phyloP scores from a whole-genome alignment of 2,113 vertebrate species.

The Coryphaenoides rupestris region DNA sequence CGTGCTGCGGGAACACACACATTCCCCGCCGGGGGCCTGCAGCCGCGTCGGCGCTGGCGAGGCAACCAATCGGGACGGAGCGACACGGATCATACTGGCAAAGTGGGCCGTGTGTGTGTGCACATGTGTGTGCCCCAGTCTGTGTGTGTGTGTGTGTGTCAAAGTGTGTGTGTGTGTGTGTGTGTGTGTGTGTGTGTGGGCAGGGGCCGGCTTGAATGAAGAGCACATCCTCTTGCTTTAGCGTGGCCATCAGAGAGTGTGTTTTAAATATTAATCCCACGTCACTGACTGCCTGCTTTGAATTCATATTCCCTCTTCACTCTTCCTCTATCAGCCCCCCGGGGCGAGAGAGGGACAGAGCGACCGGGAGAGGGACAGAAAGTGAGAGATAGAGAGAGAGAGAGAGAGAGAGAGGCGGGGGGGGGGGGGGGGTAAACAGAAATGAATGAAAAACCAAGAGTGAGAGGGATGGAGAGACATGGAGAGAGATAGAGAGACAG shows the following conservation, averaged over 20 bases:
- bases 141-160: not conserved
- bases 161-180: not conserved
- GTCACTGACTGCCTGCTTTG: conserved; percentile 35
- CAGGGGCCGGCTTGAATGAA: conserved; percentile 19
- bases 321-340: conserved; percentile 40
- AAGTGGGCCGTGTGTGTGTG: not conserved
- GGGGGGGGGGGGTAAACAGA: no score
- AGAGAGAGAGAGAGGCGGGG: not conserved
- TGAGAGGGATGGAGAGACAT: not conserved
- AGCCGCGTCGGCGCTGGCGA: no score
- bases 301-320: conserved; percentile 62
- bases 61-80: not conserved
- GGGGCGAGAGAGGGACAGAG: not conserved
- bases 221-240: conserved; percentile 44
- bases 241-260: conserved; percentile 40
- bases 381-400: not conserved
- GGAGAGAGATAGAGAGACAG: not conserved
- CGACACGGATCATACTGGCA: not conserved
- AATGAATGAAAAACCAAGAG: no score
- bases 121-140: not conserved
- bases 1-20: not conserved
- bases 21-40: not conserved
- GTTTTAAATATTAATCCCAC: conserved; percentile 61
- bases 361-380: not conserved
- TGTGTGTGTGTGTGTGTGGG: not conserved